A percentile compares a stretch with the other conserved stretches of the same genome.
phyloP scores from a whole-genome alignment of 2,888 invertebrate genomes.

The Sericinus montela region DNA sequence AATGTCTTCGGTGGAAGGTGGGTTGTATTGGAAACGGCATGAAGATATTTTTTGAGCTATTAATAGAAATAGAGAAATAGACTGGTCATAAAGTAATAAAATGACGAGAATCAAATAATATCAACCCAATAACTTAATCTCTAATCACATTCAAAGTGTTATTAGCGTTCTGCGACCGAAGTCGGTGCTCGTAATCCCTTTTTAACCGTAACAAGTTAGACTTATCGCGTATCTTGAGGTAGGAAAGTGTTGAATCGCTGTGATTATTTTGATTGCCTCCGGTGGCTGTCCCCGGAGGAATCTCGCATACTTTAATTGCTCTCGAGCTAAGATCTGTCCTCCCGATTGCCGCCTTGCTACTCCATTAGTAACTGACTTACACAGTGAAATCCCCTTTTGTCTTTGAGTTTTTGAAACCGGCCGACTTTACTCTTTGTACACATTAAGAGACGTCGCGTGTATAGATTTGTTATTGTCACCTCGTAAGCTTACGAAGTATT shows the following conservation, averaged over 20 bases:
- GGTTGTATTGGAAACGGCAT: too few relatives aligned
- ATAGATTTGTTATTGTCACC: constrained; percentile 27
- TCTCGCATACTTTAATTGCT: constrained; percentile 63
- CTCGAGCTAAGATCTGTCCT: constrained; percentile 37
- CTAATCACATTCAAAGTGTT: not conserved
- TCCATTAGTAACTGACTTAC: constrained; percentile 65
- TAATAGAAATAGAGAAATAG: too few relatives aligned
- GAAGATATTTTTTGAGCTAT: too few relatives aligned
- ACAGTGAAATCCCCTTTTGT: constrained; percentile 50
- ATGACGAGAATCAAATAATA: too few relatives aligned
- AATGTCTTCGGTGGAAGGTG: too few relatives aligned
- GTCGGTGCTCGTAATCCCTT: constrained; percentile 6
- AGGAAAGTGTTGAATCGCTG: constrained; percentile 70
- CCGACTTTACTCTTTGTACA: constrained; percentile 26
- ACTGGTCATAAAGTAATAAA: too few relatives aligned
- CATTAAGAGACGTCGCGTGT: constrained; percentile 44
- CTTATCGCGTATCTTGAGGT: constrained; percentile 55
- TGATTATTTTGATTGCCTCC: constrained; percentile 62
- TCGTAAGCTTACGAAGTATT: constrained; percentile 10
- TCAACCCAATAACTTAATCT: too few relatives aligned
- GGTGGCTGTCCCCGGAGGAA: constrained; percentile 52
- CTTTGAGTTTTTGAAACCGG: constrained; percentile 30
- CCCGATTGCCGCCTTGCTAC: constrained; percentile 34
- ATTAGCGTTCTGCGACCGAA: not conserved
- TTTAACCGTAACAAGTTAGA: constrained; percentile 12